Base-by-base conservation (phyloP, 2,888 invertebrate species). In the Zaprionus lineosus region DNA sequence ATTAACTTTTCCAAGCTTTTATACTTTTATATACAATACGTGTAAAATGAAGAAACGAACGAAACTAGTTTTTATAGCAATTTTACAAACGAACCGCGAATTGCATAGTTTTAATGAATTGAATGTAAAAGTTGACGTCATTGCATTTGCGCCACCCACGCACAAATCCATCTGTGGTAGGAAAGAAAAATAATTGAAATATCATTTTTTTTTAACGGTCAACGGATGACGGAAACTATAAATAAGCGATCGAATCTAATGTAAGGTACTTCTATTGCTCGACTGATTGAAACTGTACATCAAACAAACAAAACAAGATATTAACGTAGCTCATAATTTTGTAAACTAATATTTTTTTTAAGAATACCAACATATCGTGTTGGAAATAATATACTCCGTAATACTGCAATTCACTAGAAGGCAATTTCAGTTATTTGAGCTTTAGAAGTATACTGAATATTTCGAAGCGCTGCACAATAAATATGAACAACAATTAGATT, bases 371-470 rank as follows among this genome's bases (percentile, higher is more conserved):
- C 65, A 34, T 47, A 41, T 46, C 57, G 60, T 43, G 43, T 56
- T 63, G 61, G 39, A 60, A 44, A 56, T 64, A 46, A 53, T 21
- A 40, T 50, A 48, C 51, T 37, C 9, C 29, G 14, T 50, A 36
- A 51, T 63, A 63, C 56, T 61, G 31, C 40, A 65, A 60, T 21
- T 43, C 33, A 3, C 18, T 33, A 56, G 28, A 43, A 47, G 26
- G 61, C 31, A 47, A 69, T 86, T 89, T 89, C 89, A 85, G 76
- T 88, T 84, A 78, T 89, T 88, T 87, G 88, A 88, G 89, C 89
- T 78, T 87, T 87, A 86, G 88, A 64, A 29, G 47, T 66, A 71
- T 31, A 69, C 70, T 51, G 61, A 60, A 51, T 57, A 57, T n/a
- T 73, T 59, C 48, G 65, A 59, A 33, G 52, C 61, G 63, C 53